Base-by-base conservation (phyloP, 2,797 vertebrate genomes). In the Acipenser ruthenus region DNA sequence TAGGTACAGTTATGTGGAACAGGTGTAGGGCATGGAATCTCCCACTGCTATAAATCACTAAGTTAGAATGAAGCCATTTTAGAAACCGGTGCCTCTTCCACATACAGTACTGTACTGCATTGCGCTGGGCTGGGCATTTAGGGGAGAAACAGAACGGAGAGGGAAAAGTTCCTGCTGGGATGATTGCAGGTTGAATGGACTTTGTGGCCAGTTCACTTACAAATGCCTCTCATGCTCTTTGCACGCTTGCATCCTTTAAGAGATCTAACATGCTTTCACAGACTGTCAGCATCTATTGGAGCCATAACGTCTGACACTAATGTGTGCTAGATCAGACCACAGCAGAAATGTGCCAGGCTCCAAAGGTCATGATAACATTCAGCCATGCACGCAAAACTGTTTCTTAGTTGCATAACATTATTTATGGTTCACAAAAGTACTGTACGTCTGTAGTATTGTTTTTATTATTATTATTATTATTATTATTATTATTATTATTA, bases 231-330 rank as follows among this genome's bases (percentile, higher is more conserved):
- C 6, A 58, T 58, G 10, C 10, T 58, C 13, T 58, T 58, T 58
- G 12, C 55, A 58, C 55, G 7, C 55, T 58, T 58, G 1, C 55
- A 12, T 11, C 55, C 55, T 6, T 58, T 58, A 58, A 58, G 13
- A 58, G 12, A 9, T 53, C 8, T 12, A 53, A 53, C 12, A 9
- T 53, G 8, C 51, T 53, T 53, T 53, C 51, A 53, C 51, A 53
- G 51, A 58, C 55, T 58, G 55, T 58, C 55, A 58, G 9, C 55
- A 6, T 58, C 55, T n/a, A 58, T 58, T n/a, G 12, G 55, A 58
- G 55, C 55, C 55, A 9, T n/a, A 58, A 58, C 13, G 7, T 58
- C 55, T 12, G 55, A 58, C 55, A 58, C 55, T 58, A 58, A 58
- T 58, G 55, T 58, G 9, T 13, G 11, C 55, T 58, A 58, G 13